A percentile compares a stretch with the other conserved stretches of the same genome.
Evolutionary conservation across 2,113 vertebrate species (phyloP).

Genomic region (Rhineura floridana): DNA sequence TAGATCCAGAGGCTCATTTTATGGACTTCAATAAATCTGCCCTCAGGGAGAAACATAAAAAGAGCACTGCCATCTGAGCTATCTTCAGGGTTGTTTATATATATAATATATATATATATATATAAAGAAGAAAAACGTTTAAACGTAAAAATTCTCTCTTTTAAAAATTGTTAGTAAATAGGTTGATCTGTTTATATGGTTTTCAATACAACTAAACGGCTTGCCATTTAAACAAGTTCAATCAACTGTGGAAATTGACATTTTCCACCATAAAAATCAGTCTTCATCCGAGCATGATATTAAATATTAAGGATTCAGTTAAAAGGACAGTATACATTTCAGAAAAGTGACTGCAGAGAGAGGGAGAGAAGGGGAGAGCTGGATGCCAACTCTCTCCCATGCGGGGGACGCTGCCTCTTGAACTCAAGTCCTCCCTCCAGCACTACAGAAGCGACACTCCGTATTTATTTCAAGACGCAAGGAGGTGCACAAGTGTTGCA

Average conservation of each 20-base stretch:
- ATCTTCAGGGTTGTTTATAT: conserved; percentile 52
- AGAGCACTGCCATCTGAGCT: conserved; percentile 59
- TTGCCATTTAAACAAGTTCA: conserved; percentile 73
- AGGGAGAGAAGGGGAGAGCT: neutral
- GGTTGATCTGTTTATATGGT: conserved; percentile 71
- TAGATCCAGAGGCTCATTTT: conserved; percentile 63
- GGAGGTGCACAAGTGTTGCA: neutral
- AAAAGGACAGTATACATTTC: conserved; percentile 66
- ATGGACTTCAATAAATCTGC: conserved; percentile 66
- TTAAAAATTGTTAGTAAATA: conserved; percentile 69
- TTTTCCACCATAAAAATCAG: conserved; percentile 74
- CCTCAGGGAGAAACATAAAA: conserved; percentile 47
- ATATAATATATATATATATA: neutral
- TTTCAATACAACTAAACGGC: conserved; percentile 68
- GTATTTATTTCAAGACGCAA: conserved; percentile 47
- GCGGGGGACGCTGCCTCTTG: conserved; percentile 21
- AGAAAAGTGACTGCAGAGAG: conserved; percentile 63
- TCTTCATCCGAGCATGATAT: conserved; percentile 71
- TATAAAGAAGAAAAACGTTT: conserved; percentile 51
- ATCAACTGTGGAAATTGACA: conserved; percentile 73
- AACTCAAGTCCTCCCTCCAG: conserved; percentile 13
- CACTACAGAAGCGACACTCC: conserved; percentile 43
- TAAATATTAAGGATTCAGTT: conserved; percentile 72
- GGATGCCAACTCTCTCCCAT: conserved; percentile 54
- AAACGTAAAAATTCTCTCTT: conserved; percentile 54